phyloP scores from a whole-genome alignment of 2,888 invertebrate genomes.

The Patella ulyssiponensis region DNA sequence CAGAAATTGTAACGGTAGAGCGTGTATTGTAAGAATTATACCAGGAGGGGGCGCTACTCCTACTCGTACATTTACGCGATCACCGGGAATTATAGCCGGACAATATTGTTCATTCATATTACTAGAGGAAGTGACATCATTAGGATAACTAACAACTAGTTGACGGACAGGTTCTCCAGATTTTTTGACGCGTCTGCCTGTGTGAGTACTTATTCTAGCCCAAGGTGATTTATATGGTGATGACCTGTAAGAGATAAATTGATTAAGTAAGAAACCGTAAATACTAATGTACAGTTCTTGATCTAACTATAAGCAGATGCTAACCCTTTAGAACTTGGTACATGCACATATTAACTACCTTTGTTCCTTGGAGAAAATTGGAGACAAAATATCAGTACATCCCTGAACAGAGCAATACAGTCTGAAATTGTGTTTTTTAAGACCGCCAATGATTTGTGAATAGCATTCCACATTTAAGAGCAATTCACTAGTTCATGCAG shows the following conservation, averaged over 20 bases:
- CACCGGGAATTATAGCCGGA: constrained; percentile 67
- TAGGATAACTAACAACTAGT: constrained; percentile 68
- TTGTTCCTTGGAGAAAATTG: no score
- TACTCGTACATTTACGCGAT: constrained; percentile 58
- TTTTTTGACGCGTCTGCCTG: constrained; percentile 68
- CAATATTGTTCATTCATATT: constrained; percentile 66
- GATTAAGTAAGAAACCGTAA: no score
- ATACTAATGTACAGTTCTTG: no score
- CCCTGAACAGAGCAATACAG: no score
- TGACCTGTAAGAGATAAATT: constrained; percentile 47
- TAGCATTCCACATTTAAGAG: no score
- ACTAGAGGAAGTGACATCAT: constrained; percentile 61
- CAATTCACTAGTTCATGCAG: no score
- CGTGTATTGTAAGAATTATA: constrained; percentile 66
- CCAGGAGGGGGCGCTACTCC: constrained; percentile 69
- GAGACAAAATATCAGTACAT: no score
- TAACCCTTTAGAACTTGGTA: no score
- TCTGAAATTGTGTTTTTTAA: no score
- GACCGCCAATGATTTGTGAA: no score
- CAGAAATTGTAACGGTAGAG: constrained; percentile 70
- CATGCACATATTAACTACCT: no score
- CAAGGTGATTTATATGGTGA: constrained; percentile 68
- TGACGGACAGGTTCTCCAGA: constrained; percentile 65
- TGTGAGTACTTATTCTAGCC: constrained; percentile 68
- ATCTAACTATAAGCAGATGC: no score